These are phyloP conservation scores for Drosophila leonis DNA, from an alignment of 2,888 invertebrate genomes.

Conservation along the genomic window DNA sequence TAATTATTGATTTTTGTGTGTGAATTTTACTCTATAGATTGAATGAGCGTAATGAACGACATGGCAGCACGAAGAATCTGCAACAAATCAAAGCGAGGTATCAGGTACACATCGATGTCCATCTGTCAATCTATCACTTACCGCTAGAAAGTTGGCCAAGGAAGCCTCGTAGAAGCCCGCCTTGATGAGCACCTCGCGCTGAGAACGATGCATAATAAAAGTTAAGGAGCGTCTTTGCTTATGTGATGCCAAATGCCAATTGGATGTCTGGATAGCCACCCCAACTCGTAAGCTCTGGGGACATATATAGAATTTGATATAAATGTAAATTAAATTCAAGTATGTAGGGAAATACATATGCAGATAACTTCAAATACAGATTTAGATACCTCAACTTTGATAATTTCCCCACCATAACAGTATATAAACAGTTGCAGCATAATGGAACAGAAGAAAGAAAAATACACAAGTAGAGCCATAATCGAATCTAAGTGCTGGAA, in stretches of 20 bases:
- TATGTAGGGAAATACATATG: background rate
- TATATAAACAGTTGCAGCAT: constrained; percentile 83
- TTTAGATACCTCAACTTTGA: constrained; percentile 77
- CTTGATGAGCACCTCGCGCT: constrained; percentile 76
- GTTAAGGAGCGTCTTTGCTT: constrained; percentile 70
- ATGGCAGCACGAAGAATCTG: constrained; percentile 78
- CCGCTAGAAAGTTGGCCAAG: constrained; percentile 81
- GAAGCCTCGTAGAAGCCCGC: constrained; percentile 83
- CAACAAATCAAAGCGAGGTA: constrained; percentile 16
- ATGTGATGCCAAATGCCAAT: constrained; percentile 80
- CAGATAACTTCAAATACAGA: background rate
- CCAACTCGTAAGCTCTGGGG: constrained; percentile 78
- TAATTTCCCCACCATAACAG: constrained; percentile 84
- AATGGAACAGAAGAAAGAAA: constrained; percentile 78
- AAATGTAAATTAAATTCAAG: background rate
- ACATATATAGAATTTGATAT: background rate
- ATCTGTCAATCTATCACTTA: constrained; percentile 42
- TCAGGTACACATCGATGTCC: background rate
- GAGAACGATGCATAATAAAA: constrained; percentile 78
- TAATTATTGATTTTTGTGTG: background rate
- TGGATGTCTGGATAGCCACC: constrained; percentile 74
- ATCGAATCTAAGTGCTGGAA: constrained; percentile 72
- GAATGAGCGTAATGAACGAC: constrained; percentile 81
- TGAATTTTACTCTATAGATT: constrained; percentile 72
- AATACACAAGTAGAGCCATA: constrained; percentile 72